Conservation (phyloP, 2,888 invertebrate genomes). For the Drosophila anomalata region DNA sequence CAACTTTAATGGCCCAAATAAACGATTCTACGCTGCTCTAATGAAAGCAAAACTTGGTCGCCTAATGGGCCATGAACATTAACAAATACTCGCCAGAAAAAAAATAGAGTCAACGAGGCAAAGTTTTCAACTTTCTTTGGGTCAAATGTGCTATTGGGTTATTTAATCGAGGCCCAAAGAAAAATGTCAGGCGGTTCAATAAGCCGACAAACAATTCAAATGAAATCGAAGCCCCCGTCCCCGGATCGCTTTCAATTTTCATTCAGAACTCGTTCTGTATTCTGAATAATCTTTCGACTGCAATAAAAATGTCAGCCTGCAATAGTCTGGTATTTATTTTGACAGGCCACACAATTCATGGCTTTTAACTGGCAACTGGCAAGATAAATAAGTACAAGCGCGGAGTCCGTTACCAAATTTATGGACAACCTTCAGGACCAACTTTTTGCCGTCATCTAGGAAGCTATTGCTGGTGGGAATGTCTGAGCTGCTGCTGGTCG, state of each 20-base stretch:
- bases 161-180: neutral
- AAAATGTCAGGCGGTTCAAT: constrained; percentile 7
- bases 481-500: neutral
- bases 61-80: constrained; percentile 35
- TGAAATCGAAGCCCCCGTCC: neutral
- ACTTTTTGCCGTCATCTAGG: constrained; percentile 21
- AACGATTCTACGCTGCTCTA: constrained; percentile 24
- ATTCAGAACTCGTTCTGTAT: constrained; percentile 5
- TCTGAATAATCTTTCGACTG: constrained; percentile 16
- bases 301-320: constrained; percentile 40
- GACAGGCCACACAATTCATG: constrained; percentile 34
- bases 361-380: constrained; percentile 38
- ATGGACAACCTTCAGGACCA: constrained; percentile 41
- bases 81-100: constrained; percentile 20
- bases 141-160: neutral
- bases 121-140: constrained; percentile 14
- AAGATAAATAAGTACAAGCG: constrained; percentile 37
- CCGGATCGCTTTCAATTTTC: constrained; percentile 7
- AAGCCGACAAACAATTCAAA: constrained; percentile 25
- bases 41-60: constrained; percentile 22
- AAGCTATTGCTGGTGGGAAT: neutral
- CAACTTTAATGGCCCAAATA: constrained; percentile 61
- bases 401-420: constrained; percentile 27
- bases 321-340: constrained; percentile 31
- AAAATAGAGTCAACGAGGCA: neutral